Base-by-base conservation (phyloP, 92 coral and sea anemone species). In the Virgularia gustaviana region DNA sequence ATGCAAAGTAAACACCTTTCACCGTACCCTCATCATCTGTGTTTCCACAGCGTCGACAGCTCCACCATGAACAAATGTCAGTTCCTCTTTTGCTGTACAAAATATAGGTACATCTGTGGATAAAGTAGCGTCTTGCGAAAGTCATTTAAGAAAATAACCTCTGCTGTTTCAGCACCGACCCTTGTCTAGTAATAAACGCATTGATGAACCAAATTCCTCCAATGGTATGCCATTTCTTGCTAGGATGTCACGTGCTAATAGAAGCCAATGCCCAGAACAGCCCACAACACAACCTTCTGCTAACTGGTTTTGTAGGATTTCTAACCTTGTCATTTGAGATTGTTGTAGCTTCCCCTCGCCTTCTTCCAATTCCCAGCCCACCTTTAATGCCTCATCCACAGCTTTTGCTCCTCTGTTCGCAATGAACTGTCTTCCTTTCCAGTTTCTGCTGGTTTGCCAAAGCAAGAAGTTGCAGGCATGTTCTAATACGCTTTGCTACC, bases 321-420 rank as follows among this genome's bases (percentile, higher is more conserved):
- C 64, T 15, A 71, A 19, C 20, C 64, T 13, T 13, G 65, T 71
- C 31, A 39, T 6, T 4, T 27, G 6, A 10, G 20, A 25, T 22
- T 57, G 41, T 15, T 67, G 34, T 19, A 67, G 18, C 23, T 44
- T 28, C 4, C 13, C 12, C 9, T 20, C 57, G 9, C 56, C 77
- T 7, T 52, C 45, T 56, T 71, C 64, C 27, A 71, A 13, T 45
- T 71, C 63, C 77, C 77, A 71, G 15, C 64, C 49, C 8, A 71
- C 30, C 8, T 1, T 34, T 0, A 52, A 2, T 25, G 77, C 77
- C 19, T 52, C 77, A 8, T 71, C 65, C 15, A 29, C 77, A 29
- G 51, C 77, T 10, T 53, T 52, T 0, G 7, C 6, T 11, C 63
- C 63, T 9, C 27, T 13, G 44, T 52, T 67, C 1, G 74, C 61